Evolutionary conservation across 2,888 invertebrate genomes (phyloP).

Genomic region (Phalangium opilio): DNA sequence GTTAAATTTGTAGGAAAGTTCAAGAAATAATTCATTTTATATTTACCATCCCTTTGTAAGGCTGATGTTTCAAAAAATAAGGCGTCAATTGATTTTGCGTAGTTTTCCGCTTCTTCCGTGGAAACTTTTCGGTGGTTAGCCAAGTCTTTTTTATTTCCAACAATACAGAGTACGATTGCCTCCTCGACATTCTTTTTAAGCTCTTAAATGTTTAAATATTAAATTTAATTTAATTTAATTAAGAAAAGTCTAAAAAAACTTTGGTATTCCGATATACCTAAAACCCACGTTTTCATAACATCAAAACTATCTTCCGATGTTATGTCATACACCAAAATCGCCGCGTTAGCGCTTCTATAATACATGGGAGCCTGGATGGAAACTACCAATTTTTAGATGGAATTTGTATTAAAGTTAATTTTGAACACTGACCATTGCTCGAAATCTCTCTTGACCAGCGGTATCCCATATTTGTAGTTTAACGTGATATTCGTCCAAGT

Average conservation of each 20-base stretch:
- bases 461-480: conserved; percentile 66
- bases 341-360: conserved; percentile 78
- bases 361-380: conserved; percentile 63
- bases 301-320: conserved; percentile 56
- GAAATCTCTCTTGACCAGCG: conserved; percentile 71
- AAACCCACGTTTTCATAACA: conserved; percentile 72
- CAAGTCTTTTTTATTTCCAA: conserved; percentile 75
- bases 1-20: too few relatives aligned
- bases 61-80: conserved; percentile 72
- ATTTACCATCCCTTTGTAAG: conserved; percentile 46
- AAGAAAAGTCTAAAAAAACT: too few relatives aligned
- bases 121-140: conserved; percentile 42
- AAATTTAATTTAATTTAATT: too few relatives aligned
- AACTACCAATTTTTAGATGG: background rate
- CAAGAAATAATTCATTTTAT: background rate
- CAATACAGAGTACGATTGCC: conserved; percentile 57
- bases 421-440: conserved; percentile 47
- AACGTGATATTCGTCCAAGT: conserved; percentile 28
- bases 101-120: conserved; percentile 52
- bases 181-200: conserved; percentile 54
- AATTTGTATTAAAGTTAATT: too few relatives aligned
- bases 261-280: conserved; percentile 33
- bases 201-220: conserved; percentile 33
- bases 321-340: conserved; percentile 71
- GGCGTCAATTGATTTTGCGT: conserved; percentile 66